A percentile compares a stretch with the other conserved stretches of the same genome.
These are phyloP conservation scores for Oostethus manadensis DNA, from an alignment of 2,113 vertebrate species.

Conservation along the genomic window DNA sequence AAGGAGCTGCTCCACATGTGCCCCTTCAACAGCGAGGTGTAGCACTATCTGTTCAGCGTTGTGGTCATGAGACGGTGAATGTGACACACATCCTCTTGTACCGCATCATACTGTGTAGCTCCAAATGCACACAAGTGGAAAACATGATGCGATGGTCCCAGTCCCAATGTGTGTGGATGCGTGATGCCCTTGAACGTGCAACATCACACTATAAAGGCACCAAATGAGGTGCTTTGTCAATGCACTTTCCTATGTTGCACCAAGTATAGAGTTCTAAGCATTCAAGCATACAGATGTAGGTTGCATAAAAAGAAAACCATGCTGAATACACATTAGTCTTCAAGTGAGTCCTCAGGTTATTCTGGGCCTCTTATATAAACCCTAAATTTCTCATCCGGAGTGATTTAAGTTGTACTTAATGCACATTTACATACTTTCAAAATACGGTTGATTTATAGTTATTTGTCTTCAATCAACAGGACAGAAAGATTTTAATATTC, in stretches of 20 bases:
- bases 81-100: constrained; percentile 32
- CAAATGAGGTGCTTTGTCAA: constrained; percentile 36
- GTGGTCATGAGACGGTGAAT: constrained; percentile 43
- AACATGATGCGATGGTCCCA: constrained; percentile 6
- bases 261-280: constrained; percentile 15
- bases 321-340: background rate
- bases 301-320: constrained; percentile 7
- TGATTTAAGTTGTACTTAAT: constrained; percentile 17
- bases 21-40: constrained; percentile 18
- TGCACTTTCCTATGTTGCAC: constrained; percentile 51
- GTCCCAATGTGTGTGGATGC: constrained; percentile 23
- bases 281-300: constrained; percentile 4
- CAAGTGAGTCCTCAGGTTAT: constrained; percentile 11
- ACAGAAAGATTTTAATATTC: background rate
- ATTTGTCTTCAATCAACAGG: background rate
- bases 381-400: constrained; percentile 11
- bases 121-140: constrained; percentile 36
- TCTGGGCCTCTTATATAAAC: constrained; percentile 6
- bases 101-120: constrained; percentile 59
- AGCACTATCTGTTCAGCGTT: constrained; percentile 41
- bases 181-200: constrained; percentile 14
- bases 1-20: constrained; percentile 29
- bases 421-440: constrained; percentile 13
- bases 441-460: background rate
- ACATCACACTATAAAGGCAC: constrained; percentile 27